phyloP scores from a whole-genome alignment of 2,888 invertebrate genomes.

The Lamproptera curius region DNA sequence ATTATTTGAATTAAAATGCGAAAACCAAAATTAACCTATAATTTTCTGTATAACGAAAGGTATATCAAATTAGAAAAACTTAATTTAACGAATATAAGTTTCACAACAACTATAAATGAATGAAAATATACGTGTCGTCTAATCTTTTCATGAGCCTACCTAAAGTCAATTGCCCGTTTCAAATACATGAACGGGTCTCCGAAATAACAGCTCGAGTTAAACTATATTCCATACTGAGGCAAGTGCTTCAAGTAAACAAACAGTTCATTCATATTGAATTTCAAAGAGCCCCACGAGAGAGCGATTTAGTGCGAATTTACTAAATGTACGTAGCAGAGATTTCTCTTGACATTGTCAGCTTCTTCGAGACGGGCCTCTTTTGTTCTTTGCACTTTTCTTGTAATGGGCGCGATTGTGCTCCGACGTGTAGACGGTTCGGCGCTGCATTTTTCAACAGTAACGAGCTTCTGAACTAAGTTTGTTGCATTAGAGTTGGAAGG shows the following conservation, averaged over 20 bases:
- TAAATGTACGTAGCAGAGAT: constrained; percentile 5
- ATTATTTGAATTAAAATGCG: too few species aligned
- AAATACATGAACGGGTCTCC: not conserved
- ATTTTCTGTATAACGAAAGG: too few species aligned
- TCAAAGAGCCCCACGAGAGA: too few species aligned
- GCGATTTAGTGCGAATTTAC: constrained; percentile 10
- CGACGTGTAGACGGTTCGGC: constrained; percentile 1
- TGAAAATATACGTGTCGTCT: too few species aligned
- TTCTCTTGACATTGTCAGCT: constrained; percentile 17
- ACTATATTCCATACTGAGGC: too few species aligned
- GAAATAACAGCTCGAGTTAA: not conserved
- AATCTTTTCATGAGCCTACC: too few species aligned
- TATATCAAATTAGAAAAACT: too few species aligned
- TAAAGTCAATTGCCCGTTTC: not conserved
- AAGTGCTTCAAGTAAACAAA: constrained; percentile 10
- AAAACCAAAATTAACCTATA: too few species aligned
- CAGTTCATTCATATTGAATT: constrained; percentile 12
- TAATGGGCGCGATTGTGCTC: constrained; percentile 9
- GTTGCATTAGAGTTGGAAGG: constrained; percentile 11
- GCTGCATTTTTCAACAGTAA: constrained; percentile 17
- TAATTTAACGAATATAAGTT: too few species aligned
- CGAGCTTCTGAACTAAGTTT: constrained; percentile 12
- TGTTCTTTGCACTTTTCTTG: constrained; percentile 16
- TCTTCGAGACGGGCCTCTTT: constrained; percentile 13
- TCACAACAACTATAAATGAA: too few species aligned